Conservation (phyloP, 2,888 invertebrate genomes). For the Octodonta nipae region DNA sequence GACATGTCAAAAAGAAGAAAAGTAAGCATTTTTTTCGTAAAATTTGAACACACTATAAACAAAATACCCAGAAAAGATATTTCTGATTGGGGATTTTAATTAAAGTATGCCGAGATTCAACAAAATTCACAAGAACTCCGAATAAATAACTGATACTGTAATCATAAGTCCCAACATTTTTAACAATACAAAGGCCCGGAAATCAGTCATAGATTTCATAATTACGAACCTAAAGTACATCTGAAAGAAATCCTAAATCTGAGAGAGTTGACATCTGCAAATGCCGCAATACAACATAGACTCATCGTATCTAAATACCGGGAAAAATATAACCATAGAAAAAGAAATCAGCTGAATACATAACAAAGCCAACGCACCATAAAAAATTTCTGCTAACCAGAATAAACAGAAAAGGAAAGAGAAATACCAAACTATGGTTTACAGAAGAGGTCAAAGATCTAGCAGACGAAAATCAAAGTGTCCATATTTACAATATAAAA, state of each 20-base stretch:
- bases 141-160: neutral
- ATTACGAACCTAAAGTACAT: neutral
- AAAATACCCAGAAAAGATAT: neutral
- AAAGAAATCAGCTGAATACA: conserved; percentile 1
- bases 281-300: neutral
- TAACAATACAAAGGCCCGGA: neutral
- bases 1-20: too few species aligned
- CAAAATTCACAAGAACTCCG: conserved; percentile 1
- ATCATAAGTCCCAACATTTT: conserved; percentile 1
- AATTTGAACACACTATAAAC: conserved; percentile 1
- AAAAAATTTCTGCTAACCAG: neutral
- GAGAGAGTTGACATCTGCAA: conserved; percentile 1
- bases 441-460: too few species aligned
- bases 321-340: neutral
- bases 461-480: too few species aligned
- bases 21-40: neutral
- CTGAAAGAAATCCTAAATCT: neutral
- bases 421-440: neutral
- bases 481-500: too few species aligned
- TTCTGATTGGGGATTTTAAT: conserved; percentile 1
- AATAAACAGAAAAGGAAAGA: neutral
- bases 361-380: neutral
- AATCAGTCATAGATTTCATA: conserved; percentile 1
- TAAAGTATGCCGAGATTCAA: neutral
- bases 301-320: conserved; percentile 1